These are phyloP conservation scores for Illadopsis cleaveri DNA, from an alignment of 2,113 vertebrate species.

Conservation along the genomic window DNA sequence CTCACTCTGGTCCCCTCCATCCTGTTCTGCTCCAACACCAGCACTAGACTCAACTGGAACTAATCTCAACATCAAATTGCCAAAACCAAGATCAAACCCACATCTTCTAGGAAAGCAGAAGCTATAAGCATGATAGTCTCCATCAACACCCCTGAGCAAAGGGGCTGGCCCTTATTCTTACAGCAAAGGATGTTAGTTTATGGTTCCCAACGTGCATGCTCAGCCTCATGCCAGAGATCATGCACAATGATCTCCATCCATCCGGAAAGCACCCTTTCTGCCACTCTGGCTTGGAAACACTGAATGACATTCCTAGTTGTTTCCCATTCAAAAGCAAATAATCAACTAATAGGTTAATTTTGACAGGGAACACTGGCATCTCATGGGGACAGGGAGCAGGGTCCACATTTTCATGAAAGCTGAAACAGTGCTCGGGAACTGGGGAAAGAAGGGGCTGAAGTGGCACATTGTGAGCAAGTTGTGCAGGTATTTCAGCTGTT, in stretches of 20 bases:
- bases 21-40: not conserved
- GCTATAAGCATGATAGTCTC: not conserved
- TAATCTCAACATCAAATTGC: not conserved
- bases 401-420: not conserved
- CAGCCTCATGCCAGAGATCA: not conserved
- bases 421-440: not conserved
- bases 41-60: not conserved
- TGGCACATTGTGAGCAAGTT: not conserved
- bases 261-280: not conserved
- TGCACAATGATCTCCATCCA: conserved; percentile 7
- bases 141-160: not conserved
- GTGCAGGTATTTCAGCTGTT: not conserved
- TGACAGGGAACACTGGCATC: conserved; percentile 17
- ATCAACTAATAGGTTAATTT: conserved; percentile 46
- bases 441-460: not conserved
- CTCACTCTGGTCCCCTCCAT: not conserved
- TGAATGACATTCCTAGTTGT: not conserved
- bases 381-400: not conserved
- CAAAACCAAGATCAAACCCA: not conserved
- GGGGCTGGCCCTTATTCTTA: not conserved
- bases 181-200: not conserved
- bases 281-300: not conserved
- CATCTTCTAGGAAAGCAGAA: not conserved
- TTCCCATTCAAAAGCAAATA: conserved; percentile 30
- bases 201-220: not conserved